Conservation (phyloP, 2,888 invertebrate species). For the Bombyx huttoni region DNA sequence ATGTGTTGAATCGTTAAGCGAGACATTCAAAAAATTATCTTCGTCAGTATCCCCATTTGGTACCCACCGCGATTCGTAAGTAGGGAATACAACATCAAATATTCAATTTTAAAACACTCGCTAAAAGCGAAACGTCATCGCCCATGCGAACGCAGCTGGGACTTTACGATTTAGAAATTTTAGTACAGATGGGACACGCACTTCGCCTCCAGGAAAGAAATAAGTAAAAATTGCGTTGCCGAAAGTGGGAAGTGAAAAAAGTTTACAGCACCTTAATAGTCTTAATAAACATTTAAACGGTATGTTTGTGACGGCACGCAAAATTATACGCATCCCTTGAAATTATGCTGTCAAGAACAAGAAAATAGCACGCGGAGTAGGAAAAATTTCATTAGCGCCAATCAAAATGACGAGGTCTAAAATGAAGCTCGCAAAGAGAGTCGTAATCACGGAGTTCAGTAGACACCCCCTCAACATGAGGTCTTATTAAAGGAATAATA, state of each 20-base stretch:
- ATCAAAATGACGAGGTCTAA: conserved; percentile 72
- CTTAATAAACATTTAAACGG: conserved; percentile 49
- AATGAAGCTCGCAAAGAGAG: conserved; percentile 69
- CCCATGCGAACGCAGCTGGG: conserved; percentile 63
- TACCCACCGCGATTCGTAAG: conserved; percentile 59
- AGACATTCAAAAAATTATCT: conserved; percentile 62
- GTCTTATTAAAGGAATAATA: conserved; percentile 74
- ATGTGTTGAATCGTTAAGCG: conserved; percentile 47
- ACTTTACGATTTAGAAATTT: conserved; percentile 66
- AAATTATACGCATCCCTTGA: conserved; percentile 49
- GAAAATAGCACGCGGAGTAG: conserved; percentile 59
- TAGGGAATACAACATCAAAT: conserved; percentile 69
- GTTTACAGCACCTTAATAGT: neutral
- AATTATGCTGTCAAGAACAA: conserved; percentile 70
- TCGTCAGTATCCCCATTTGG: conserved; percentile 44
- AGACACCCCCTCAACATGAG: conserved; percentile 68
- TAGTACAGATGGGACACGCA: conserved; percentile 68
- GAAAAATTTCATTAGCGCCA: conserved; percentile 74
- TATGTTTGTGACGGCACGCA: conserved; percentile 50
- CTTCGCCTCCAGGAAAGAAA: conserved; percentile 48
- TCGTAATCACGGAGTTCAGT: conserved; percentile 71
- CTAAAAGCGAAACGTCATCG: conserved; percentile 73
- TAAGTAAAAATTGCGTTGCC: conserved; percentile 66
- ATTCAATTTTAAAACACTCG: conserved; percentile 72
- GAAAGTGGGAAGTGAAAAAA: conserved; percentile 61